Evolutionary conservation across 2,113 vertebrate species (phyloP).

Genomic region (Erinaceus europaeus): DNA sequence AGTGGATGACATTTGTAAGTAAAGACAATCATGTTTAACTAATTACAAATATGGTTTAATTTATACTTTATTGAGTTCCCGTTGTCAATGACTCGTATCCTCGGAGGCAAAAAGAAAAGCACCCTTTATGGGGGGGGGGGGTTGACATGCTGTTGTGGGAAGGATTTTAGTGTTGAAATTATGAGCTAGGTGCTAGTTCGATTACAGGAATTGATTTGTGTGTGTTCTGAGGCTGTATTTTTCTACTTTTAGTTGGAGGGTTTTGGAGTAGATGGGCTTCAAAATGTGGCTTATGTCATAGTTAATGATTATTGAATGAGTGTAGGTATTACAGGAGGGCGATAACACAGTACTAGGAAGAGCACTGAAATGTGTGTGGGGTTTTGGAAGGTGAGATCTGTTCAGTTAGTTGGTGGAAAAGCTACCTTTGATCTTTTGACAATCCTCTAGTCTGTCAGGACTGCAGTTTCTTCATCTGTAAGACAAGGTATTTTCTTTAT

Average conservation of each 20-base stretch:
- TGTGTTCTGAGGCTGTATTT: not conserved
- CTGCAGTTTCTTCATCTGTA: not conserved
- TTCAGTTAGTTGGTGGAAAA: not conserved
- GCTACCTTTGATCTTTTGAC: not conserved
- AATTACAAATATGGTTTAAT: constrained; percentile 33
- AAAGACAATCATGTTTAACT: constrained; percentile 67
- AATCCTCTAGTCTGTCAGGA: not conserved
- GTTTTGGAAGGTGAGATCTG: not conserved
- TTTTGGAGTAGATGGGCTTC: not conserved
- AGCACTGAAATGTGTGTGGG: not conserved
- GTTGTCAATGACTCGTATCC: constrained; percentile 22
- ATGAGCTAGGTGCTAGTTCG: not conserved
- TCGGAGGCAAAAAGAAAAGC: no score
- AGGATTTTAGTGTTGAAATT: not conserved
- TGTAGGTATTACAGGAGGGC: not conserved
- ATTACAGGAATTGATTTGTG: not conserved
- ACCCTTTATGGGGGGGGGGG: no score
- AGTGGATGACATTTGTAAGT: constrained; percentile 76
- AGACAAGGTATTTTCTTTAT: not conserved
- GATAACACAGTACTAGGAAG: not conserved
- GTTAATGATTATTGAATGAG: not conserved
- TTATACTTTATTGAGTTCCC: constrained; percentile 23
- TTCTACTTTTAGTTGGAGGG: not conserved
- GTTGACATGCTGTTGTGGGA: not conserved
- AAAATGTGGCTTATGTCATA: not conserved